phyloP scores from a whole-genome alignment of 2,797 vertebrate genomes.

The Pipistrellus pipistrellus region DNA sequence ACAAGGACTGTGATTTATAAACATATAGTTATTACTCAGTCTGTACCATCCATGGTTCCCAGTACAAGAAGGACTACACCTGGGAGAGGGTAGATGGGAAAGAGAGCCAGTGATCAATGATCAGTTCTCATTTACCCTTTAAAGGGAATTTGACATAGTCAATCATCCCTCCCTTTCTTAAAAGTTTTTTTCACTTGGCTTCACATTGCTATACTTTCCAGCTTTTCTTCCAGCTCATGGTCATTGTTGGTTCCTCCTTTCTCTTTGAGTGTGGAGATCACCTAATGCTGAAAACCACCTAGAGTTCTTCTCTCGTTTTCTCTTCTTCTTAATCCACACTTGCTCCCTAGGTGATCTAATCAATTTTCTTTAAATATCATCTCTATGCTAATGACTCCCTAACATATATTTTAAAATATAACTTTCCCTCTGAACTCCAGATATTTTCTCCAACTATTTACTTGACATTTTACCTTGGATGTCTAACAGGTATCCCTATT shows the following conservation, averaged over 20 bases:
- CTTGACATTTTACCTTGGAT: constrained; percentile 37
- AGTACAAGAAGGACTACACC: background rate
- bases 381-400: background rate
- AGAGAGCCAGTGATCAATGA: background rate
- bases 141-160: constrained; percentile 4
- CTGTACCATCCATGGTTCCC: background rate
- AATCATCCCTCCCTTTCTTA: background rate
- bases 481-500: background rate
- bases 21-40: background rate
- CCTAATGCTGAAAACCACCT: too few relatives aligned
- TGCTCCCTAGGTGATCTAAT: background rate
- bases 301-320: background rate
- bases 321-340: background rate
- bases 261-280: background rate
- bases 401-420: constrained; percentile 5
- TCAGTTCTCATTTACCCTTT: background rate
- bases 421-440: constrained; percentile 14
- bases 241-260: constrained; percentile 3
- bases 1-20: constrained; percentile 1
- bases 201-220: background rate
- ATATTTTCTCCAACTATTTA: background rate
- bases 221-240: background rate
- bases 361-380: constrained; percentile 35
- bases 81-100: constrained; percentile 4
- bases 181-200: constrained; percentile 9